Evolutionary conservation across 2,113 vertebrate genomes (phyloP).

Genomic region (Nibea albiflora): DNA sequence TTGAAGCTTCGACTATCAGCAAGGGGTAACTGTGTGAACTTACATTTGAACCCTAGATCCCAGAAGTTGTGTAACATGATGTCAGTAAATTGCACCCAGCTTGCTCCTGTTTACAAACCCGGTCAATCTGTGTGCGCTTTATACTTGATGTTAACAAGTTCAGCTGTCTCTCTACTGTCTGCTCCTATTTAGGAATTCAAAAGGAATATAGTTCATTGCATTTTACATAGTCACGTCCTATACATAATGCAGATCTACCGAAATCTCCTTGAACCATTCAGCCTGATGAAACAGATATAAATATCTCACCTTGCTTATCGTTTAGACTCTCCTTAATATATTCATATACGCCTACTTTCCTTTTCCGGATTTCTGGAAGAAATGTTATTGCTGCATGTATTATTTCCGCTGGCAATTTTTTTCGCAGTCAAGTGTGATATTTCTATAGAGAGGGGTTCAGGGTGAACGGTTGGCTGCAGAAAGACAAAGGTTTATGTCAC

Average conservation of each 20-base stretch:
- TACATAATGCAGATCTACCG: not conserved
- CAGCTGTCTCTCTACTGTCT: not conserved
- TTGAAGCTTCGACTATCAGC: slow-evolving; percentile 9
- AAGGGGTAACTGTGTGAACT: slow-evolving; percentile 28
- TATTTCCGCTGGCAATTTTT: not conserved
- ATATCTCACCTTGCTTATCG: not conserved
- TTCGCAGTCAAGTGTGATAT: not conserved
- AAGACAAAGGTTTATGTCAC: not conserved
- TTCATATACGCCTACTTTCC: not conserved
- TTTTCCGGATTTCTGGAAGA: not conserved
- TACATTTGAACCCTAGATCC: slow-evolving; percentile 31
- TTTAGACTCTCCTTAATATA: not conserved
- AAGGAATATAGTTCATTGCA: not conserved
- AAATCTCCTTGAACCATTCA: not conserved
- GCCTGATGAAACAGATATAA: not conserved
- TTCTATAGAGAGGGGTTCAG: not conserved
- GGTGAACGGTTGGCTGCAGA: slow-evolving; percentile 7
- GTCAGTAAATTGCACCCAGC: slow-evolving; percentile 40
- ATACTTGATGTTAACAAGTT: not conserved
- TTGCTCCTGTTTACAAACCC: slow-evolving; percentile 35
- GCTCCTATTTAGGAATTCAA: not conserved
- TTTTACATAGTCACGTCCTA: not conserved
- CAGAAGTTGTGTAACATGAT: slow-evolving; percentile 35
- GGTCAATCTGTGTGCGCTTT: slow-evolving; percentile 8
- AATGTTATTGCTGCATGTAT: not conserved